Conservation (phyloP, 2,888 invertebrate species). For the Empis livida region DNA sequence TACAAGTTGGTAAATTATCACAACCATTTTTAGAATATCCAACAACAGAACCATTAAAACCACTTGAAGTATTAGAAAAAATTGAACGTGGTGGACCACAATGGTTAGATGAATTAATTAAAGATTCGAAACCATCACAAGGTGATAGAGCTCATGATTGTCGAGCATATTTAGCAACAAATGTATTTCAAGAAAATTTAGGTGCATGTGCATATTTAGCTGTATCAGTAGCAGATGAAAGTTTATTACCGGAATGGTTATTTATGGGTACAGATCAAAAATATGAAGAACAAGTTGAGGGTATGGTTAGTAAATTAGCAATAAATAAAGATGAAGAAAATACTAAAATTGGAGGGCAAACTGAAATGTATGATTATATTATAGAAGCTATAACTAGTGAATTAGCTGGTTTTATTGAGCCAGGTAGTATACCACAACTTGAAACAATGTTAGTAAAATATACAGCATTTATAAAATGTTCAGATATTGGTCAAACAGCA, state of each 20-base stretch:
- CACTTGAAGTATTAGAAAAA: neutral
- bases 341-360: neutral
- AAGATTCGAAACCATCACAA: neutral
- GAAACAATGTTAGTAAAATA: slow-evolving; percentile 23
- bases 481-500: slow-evolving; percentile 3
- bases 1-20: neutral
- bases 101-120: slow-evolving; percentile 8
- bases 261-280: slow-evolving; percentile 8
- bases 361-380: neutral
- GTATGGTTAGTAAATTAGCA: neutral
- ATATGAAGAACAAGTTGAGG: neutral
- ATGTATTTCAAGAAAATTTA: slow-evolving; percentile 16
- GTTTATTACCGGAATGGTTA: slow-evolving; percentile 12
- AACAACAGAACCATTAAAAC: neutral
- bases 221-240: slow-evolving; percentile 16
- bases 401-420: slow-evolving; percentile 18
- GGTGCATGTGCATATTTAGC: slow-evolving; percentile 19
- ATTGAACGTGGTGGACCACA: slow-evolving; percentile 4
- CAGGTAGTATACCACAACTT: slow-evolving; percentile 16
- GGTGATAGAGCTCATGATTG: slow-evolving; percentile 6
- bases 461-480: slow-evolving; percentile 14
- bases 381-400: slow-evolving; percentile 20
- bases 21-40: slow-evolving; percentile 2
- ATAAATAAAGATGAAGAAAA: neutral
- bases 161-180: slow-evolving; percentile 14